Conservation (phyloP, 2,888 invertebrate genomes). For the Chironomus tentans region DNA sequence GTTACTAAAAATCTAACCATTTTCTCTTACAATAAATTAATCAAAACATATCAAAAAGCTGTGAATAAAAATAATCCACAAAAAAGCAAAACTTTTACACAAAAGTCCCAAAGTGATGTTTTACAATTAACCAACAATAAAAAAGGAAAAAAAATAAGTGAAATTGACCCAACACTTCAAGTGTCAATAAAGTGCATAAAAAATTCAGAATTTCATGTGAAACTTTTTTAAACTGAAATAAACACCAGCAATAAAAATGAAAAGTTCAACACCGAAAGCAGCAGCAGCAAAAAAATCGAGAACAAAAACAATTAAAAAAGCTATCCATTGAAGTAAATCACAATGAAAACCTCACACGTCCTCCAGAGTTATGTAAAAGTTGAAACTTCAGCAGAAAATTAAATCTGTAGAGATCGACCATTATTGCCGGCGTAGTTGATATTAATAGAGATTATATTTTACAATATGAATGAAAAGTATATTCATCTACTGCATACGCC, state of each 20-base stretch:
- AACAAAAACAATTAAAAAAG: too few species aligned
- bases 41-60: too few species aligned
- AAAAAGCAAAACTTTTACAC: too few species aligned
- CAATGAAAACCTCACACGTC: not conserved
- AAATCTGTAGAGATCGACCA: conserved; percentile 10
- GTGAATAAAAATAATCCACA: too few species aligned
- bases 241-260: too few species aligned
- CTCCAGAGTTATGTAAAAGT: not conserved
- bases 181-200: not conserved
- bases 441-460: not conserved
- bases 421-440: conserved; percentile 9
- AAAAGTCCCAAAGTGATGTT: too few species aligned
- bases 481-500: not conserved
- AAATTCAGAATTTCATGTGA: not conserved
- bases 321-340: not conserved
- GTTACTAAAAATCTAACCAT: too few species aligned
- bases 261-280: too few species aligned
- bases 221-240: too few species aligned
- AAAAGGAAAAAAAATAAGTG: not conserved
- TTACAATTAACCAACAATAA: too few species aligned
- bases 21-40: too few species aligned
- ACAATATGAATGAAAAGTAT: not conserved
- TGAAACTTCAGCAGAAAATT: not conserved
- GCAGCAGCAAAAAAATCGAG: too few species aligned
- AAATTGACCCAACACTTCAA: not conserved